Conservation (phyloP, 2,888 invertebrate species). For the Pristionchus arcanus region DNA sequence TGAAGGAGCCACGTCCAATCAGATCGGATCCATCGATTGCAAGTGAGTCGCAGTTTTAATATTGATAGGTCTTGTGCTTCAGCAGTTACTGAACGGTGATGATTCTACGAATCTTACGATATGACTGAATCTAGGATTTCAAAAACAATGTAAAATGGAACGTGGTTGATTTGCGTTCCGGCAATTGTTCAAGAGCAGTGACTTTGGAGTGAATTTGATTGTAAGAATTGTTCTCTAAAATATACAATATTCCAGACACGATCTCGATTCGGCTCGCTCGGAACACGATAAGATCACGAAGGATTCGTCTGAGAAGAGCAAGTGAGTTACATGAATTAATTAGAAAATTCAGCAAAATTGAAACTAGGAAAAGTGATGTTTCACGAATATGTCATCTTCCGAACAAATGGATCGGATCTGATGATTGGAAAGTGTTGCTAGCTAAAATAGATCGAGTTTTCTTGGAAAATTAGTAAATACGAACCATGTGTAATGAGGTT, state of each 20-base stretch:
- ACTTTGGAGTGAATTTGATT: background rate
- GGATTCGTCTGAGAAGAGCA: constrained; percentile 84
- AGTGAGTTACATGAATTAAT: constrained; percentile 58
- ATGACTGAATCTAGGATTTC: background rate
- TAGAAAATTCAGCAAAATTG: no score
- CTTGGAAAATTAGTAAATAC: no score
- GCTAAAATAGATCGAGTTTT: no score
- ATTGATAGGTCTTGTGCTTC: constrained; percentile 88
- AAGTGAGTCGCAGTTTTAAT: constrained; percentile 87
- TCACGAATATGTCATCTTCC: background rate
- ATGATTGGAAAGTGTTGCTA: no score
- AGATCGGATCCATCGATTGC: constrained; percentile 83
- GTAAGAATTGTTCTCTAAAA: constrained; percentile 81
- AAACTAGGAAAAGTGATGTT: background rate
- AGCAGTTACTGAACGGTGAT: constrained; percentile 87
- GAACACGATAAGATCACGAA: constrained; percentile 92
- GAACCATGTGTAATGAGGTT: background rate
- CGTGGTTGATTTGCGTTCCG: constrained; percentile 84
- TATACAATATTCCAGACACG: constrained; percentile 89
- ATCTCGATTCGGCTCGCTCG: constrained; percentile 90
- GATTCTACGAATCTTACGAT: background rate
- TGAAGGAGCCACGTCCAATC: background rate
- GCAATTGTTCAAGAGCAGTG: constrained; percentile 84
- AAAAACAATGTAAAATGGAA: background rate
- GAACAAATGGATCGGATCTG: background rate